phyloP scores from a whole-genome alignment of 2,113 vertebrate species.

The Calyptommatus sinebrachiatus region DNA sequence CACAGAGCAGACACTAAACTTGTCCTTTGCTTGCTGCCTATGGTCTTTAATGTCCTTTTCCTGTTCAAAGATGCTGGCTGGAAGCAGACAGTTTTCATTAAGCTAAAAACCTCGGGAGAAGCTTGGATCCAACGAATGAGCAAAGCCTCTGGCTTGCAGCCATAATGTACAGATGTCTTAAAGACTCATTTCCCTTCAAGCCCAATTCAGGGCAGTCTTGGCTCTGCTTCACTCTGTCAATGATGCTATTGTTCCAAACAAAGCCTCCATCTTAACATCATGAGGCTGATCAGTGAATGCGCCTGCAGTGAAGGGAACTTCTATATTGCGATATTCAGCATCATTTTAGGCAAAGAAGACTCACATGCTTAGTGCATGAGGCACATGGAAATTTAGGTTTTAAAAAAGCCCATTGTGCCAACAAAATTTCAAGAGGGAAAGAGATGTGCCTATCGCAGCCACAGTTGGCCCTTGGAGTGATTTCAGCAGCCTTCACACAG shows the following conservation, averaged over 20 bases:
- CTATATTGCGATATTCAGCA: accelerated
- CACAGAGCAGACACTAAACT: background rate
- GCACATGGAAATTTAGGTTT: background rate
- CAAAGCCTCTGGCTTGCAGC: constrained; percentile 62
- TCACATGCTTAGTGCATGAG: background rate
- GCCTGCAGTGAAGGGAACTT: background rate
- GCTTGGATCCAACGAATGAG: constrained; percentile 24
- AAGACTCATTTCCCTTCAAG: constrained; percentile 58
- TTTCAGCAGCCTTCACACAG: background rate
- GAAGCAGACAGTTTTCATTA: constrained; percentile 61
- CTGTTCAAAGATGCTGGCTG: constrained; percentile 26
- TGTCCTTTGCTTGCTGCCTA: background rate
- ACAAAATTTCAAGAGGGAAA: background rate
- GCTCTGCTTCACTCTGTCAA: constrained; percentile 52
- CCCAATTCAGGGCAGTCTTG: constrained; percentile 20
- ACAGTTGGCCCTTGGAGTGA: background rate
- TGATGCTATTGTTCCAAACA: constrained; percentile 67
- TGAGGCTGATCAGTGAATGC: constrained; percentile 34
- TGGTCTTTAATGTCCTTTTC: constrained; percentile 28
- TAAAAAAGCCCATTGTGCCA: constrained; percentile 8
- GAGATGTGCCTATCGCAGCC: background rate
- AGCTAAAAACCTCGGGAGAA: constrained; percentile 68
- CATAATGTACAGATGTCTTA: constrained; percentile 64
- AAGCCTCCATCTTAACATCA: background rate
- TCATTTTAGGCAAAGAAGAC: background rate